Conservation (phyloP, 37 sponge, comb jelly and placozoan genomes). For the Aplysina aerophoba region DNA sequence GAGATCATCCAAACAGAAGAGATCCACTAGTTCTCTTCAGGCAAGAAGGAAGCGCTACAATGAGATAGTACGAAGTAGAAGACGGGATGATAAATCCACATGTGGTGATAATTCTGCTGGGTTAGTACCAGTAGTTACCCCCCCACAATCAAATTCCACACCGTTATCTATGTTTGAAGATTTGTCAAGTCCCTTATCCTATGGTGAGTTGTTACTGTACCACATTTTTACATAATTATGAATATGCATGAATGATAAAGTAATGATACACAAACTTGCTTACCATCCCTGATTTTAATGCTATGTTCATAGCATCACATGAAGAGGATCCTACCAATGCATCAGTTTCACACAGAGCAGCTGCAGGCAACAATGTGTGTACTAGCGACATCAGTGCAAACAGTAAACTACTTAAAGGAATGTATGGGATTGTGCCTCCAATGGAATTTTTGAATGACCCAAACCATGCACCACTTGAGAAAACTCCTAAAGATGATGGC, state of each 20-base stretch:
- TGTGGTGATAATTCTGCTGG: conserved; percentile 7
- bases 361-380: neutral
- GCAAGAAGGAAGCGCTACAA: conserved; percentile 12
- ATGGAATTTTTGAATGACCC: conserved; percentile 11
- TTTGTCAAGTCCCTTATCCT: conserved; percentile 11
- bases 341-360: conserved; percentile 2
- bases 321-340: conserved; percentile 12
- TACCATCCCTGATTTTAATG: neutral
- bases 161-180: conserved; percentile 2
- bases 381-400: conserved; percentile 11
- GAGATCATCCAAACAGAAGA: conserved; percentile 11
- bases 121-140: conserved; percentile 11
- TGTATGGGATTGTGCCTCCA: conserved; percentile 12
- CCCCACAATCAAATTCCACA: conserved; percentile 7
- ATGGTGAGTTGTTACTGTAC: conserved; percentile 7
- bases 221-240: conserved; percentile 6
- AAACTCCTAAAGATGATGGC: conserved; percentile 11
- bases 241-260: conserved; percentile 6
- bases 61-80: conserved; percentile 11
- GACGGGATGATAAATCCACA: conserved; percentile 8
- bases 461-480: conserved; percentile 7
- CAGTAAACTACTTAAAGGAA: conserved; percentile 10
- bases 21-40: conserved; percentile 11
- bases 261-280: conserved; percentile 10
- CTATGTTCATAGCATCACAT: conserved; percentile 11